phyloP scores from a whole-genome alignment of 2,113 vertebrate species.

The Setophaga coronata region DNA sequence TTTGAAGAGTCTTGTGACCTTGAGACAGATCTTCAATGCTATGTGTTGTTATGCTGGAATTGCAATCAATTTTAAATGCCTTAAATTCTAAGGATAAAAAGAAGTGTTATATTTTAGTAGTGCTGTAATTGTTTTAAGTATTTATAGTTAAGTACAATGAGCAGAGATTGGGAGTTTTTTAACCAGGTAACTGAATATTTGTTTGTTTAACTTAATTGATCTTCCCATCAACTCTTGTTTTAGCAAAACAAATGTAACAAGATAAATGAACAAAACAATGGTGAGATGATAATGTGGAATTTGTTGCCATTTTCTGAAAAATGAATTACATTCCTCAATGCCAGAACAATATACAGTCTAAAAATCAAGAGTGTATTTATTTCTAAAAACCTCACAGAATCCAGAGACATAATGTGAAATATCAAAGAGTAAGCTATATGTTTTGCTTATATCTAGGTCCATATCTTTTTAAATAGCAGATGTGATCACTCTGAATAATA shows the following conservation, averaged over 20 bases:
- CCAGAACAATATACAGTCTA: neutral
- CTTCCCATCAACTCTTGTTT: neutral
- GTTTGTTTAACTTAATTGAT: neutral
- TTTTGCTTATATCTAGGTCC: neutral
- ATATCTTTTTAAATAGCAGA: neutral
- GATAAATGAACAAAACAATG: neutral
- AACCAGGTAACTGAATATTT: neutral
- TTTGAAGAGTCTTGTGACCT: neutral
- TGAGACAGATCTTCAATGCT: neutral
- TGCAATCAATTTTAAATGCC: neutral
- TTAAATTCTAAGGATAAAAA: neutral
- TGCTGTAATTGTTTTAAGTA: neutral
- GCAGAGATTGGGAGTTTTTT: rapidly evolving
- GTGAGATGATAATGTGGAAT: neutral
- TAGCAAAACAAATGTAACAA: neutral
- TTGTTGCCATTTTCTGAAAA: neutral
- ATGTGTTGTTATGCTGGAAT: neutral
- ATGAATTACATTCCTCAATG: neutral
- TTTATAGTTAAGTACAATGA: neutral
- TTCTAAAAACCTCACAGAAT: neutral
- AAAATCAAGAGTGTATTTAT: neutral
- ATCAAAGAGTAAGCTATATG: neutral
- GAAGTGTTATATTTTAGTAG: neutral
- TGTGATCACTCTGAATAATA: neutral
- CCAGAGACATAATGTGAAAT: neutral